phyloP scores from a whole-genome alignment of 2,888 invertebrate species.

The Ethmia dodecea region DNA sequence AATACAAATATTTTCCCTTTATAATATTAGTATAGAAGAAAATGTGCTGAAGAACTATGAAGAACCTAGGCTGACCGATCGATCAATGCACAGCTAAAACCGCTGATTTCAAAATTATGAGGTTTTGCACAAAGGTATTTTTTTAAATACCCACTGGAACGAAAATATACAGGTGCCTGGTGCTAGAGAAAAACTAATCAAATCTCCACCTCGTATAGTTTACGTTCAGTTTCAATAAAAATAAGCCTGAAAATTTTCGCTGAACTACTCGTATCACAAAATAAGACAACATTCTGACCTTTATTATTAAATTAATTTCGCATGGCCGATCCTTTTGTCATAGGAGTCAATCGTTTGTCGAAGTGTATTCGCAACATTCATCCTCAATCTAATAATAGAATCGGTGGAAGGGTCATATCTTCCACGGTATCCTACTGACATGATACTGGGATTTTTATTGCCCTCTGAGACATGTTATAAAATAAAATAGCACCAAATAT shows the following conservation, averaged over 20 bases:
- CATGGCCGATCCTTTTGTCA: constrained; percentile 52
- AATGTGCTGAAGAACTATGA: too few species aligned
- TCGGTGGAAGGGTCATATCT: constrained; percentile 41
- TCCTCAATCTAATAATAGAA: constrained; percentile 58
- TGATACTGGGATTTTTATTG: constrained; percentile 34
- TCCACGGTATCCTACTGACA: constrained; percentile 31
- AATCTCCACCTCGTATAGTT: too few species aligned
- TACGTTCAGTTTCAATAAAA: too few species aligned
- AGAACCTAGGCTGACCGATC: too few species aligned
- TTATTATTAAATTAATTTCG: constrained; percentile 62
- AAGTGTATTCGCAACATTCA: constrained; percentile 57
- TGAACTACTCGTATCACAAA: constrained; percentile 15
- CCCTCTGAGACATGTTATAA: constrained; percentile 33
- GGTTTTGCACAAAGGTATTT: too few species aligned
- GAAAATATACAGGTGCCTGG: too few species aligned
- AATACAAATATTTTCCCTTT: too few species aligned
- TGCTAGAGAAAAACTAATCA: too few species aligned
- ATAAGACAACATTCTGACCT: constrained; percentile 45
- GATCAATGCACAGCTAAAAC: too few species aligned
- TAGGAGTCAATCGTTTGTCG: constrained; percentile 57
- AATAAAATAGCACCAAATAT: constrained; percentile 24
- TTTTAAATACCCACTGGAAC: too few species aligned
- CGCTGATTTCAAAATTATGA: too few species aligned
- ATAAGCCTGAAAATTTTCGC: constrained; percentile 18
- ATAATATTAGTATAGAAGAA: too few species aligned